These are phyloP conservation scores for Lophotriccus pileatus DNA, from an alignment of 2,797 vertebrate genomes.

Conservation along the genomic window DNA sequence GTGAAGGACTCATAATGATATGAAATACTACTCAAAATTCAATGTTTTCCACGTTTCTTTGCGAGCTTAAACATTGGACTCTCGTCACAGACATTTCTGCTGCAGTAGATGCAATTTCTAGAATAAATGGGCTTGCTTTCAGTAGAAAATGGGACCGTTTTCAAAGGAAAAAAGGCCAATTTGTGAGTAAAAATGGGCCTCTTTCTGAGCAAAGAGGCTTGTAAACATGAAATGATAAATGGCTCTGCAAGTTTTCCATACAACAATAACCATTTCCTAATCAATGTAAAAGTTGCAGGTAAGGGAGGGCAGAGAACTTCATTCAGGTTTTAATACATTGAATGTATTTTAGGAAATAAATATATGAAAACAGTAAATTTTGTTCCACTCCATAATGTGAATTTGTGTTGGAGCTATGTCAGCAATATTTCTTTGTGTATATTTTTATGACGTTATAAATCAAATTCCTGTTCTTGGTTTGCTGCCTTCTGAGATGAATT, in stretches of 20 bases:
- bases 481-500: background rate
- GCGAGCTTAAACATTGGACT: background rate
- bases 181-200: slow-evolving; percentile 20
- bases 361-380: background rate
- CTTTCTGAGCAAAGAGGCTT: background rate
- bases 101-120: slow-evolving; percentile 23
- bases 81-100: slow-evolving; percentile 41
- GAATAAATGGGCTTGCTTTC: slow-evolving; percentile 29
- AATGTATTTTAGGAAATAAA: background rate
- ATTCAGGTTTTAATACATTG: background rate
- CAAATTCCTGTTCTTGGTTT: background rate
- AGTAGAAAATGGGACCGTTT: slow-evolving; percentile 32
- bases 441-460: slow-evolving; percentile 8
- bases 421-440: background rate
- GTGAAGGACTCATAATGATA: slow-evolving; percentile 22
- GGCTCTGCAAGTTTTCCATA: background rate
- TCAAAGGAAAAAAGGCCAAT: slow-evolving; percentile 30
- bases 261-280: slow-evolving; percentile 2
- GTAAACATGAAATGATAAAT: slow-evolving; percentile 27
- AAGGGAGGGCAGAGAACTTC: background rate
- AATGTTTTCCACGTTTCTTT: slow-evolving; percentile 12
- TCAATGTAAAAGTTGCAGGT: slow-evolving; percentile 9
- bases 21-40: slow-evolving; percentile 25
- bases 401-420: background rate
- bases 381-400: background rate